Conservation (phyloP, 2,888 invertebrate species). For the Dryocosmus kuriphilus region DNA sequence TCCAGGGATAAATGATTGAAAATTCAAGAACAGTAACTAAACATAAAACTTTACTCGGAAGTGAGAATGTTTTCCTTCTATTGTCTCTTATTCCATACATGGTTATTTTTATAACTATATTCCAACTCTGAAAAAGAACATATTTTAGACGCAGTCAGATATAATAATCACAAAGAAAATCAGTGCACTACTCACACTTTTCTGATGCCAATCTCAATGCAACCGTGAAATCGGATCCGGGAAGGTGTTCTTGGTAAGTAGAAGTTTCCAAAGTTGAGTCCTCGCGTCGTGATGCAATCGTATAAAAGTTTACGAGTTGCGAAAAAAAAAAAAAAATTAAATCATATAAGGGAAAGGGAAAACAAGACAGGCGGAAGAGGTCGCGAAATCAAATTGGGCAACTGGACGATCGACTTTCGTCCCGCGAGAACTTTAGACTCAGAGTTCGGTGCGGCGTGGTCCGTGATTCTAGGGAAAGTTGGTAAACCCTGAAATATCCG, state of each 20-base stretch:
- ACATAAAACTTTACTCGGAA: too few species aligned
- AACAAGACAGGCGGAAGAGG: slow-evolving; percentile 2
- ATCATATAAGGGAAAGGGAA: slow-evolving; percentile 1
- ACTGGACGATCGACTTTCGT: slow-evolving; percentile 25
- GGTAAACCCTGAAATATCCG: slow-evolving; percentile 20
- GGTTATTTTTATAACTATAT: too few species aligned
- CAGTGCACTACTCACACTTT: background rate
- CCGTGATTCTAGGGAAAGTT: slow-evolving; percentile 19
- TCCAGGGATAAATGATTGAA: too few species aligned
- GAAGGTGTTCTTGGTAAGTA: background rate
- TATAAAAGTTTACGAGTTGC: background rate
- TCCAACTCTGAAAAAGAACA: background rate
- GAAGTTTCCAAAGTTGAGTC: background rate
- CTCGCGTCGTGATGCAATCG: background rate
- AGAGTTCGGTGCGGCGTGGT: slow-evolving; percentile 4
- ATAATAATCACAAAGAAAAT: background rate
- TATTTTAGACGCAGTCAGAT: background rate
- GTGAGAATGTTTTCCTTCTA: too few species aligned
- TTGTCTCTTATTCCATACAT: too few species aligned
- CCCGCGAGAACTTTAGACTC: background rate
- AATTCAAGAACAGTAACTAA: too few species aligned
- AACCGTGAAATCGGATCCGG: background rate
- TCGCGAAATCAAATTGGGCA: slow-evolving; percentile 5
- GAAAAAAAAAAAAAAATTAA: background rate
- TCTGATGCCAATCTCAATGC: slow-evolving; percentile 7